Base-by-base conservation (phyloP, 2,113 vertebrate species). In the Daubentonia madagascariensis region DNA sequence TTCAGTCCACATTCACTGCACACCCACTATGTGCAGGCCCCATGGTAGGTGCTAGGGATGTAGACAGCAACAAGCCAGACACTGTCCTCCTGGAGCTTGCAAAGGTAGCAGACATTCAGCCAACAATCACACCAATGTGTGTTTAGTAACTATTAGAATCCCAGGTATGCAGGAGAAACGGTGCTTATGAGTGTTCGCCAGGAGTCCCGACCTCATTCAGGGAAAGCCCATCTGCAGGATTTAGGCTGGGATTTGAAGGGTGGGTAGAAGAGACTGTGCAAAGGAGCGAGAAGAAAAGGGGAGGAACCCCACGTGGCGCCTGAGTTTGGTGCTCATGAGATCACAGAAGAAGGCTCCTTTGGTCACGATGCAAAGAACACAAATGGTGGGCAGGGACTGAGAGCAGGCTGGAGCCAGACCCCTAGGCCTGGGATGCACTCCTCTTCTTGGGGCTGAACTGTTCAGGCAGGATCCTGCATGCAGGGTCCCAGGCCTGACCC, bases 141-240 rank as follows among this genome's bases (percentile, higher is more conserved):
- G 7, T 1, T 5, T 28, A 10, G 8, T 35, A 14, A 25, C 9
- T 1, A 57, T 22, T 9, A 57, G 32, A 65, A 92, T 17, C 52
- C 0, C 0, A 89, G 37, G 43, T 7, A 9, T 13, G 0, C 12
- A 1, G 18, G 72, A 54, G 43, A 91, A 48, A 23, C 22, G 25
- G 48, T 4, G 12, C 43, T 40, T 0, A 0, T 0, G 0, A 23
- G 35, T 30, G 28, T 30, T 17, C 63, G 7, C 63, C 12, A 22
- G 9, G 45, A 9, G 43, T 4, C 25, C 67, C 1, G 0, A 13
- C 37, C 17, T 86, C 22, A 0, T 22, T 8, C 52, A 30, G 22
- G 22, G 73, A 68, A 79, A 72, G 57, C 3, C 50, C 16, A 1
- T 28, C 57, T 37, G 23, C 72, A 52, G 16, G 70, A 43, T 10